These are phyloP conservation scores for Crotalus tigris DNA, from an alignment of 2,113 vertebrate genomes.

Conservation along the genomic window DNA sequence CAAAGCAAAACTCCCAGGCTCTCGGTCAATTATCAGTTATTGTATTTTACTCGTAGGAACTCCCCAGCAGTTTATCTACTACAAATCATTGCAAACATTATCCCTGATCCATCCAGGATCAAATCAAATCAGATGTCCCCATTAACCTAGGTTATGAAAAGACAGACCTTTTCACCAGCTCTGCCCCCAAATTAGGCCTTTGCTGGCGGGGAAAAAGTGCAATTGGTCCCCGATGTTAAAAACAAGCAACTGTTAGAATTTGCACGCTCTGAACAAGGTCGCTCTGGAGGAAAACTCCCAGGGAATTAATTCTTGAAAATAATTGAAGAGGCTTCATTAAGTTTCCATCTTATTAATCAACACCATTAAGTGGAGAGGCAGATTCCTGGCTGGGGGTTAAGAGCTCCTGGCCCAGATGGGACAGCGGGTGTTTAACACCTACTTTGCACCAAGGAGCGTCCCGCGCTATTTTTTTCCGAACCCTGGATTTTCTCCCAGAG, in stretches of 20 bases:
- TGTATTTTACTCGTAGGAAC: background rate
- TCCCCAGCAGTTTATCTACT: background rate
- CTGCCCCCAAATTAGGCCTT: background rate
- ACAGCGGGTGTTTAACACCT: background rate
- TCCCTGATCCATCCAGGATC: background rate
- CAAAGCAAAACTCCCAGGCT: no score
- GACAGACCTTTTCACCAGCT: background rate
- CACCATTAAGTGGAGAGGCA: background rate
- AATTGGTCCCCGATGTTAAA: background rate
- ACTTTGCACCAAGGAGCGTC: background rate
- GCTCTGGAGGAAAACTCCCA: background rate
- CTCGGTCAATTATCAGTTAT: background rate
- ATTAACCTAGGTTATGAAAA: background rate
- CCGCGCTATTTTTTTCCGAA: background rate
- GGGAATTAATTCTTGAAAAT: background rate
- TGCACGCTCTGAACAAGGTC: background rate
- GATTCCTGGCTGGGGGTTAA: background rate
- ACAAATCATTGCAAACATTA: background rate
- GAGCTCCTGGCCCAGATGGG: background rate
- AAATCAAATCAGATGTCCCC: background rate
- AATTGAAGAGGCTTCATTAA: background rate
- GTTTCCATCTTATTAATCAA: slow-evolving; percentile 9
- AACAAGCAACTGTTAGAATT: background rate
- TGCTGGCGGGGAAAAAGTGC: background rate
- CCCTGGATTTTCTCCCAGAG: background rate